Base-by-base conservation (phyloP, 2,888 invertebrate genomes). In the Aproaerema taeniolella region DNA sequence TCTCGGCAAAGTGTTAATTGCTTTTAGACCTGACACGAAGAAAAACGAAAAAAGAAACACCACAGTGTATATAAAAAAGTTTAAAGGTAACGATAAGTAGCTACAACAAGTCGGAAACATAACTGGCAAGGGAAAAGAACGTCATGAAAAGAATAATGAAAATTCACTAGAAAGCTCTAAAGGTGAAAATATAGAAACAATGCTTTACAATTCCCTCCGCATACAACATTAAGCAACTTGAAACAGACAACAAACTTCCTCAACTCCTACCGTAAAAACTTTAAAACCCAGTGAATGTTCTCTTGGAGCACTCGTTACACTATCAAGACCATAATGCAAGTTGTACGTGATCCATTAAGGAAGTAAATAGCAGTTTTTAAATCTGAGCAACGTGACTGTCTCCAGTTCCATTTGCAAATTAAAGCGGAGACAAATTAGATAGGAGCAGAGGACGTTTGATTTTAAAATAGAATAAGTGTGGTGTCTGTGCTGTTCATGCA, bases 271-370 rank as follows among this genome's bases (percentile, higher is more conserved):
- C 36, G 42, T 47, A 38, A 42, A 46, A 49, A 47, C 33, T 50
- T 50, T 43, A 45, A 45, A 47, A 46, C 42, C 45, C 47, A 42
- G 43, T 31, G 35, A 45, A 46, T 46, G 42, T 39, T 31, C 43
- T 35, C 38, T 34, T 36, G 35, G 31, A 43, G 36, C 31, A 35
- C 15, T 25, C 31, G 38, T 41, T 41, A 38, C 38, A 44, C 44
- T 44, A 44, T 47, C 40, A 36, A 38, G 38, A 43, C 38, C 46
- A 43, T 48, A 43, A 50, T 41, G 46, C 36, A 35, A 34, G 32
- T 24, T 38, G 43, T 41, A 49, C 50, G 49, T 50, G 50, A 49
- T 44, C 50, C 49, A 50, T 50, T 49, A 49, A 45, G 39, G 35
- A 38, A 40, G 47, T 43, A 47, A 49, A 49, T 49, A 45, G 42